phyloP scores from a whole-genome alignment of 2,113 vertebrate genomes.

The Poeciliopsis retropinna region DNA sequence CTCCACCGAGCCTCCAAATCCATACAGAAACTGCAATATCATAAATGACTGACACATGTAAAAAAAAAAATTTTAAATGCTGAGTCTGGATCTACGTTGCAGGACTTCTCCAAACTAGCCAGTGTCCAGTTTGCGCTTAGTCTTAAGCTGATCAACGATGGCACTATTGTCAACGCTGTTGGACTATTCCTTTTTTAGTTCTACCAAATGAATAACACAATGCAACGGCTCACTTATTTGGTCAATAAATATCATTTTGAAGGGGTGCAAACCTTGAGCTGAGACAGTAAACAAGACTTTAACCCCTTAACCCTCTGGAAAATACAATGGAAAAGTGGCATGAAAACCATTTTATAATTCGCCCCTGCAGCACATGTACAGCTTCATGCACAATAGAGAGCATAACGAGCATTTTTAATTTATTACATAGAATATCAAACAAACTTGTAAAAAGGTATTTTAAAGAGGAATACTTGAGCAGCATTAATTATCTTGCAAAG shows the following conservation, averaged over 20 bases:
- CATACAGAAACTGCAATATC: neutral
- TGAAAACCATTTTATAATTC: no score
- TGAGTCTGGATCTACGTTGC: neutral
- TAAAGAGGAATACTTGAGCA: neutral
- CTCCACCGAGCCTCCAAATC: slow-evolving; percentile 25
- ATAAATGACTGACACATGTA: neutral
- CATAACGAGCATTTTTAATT: neutral
- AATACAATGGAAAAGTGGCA: no score
- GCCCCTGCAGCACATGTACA: neutral
- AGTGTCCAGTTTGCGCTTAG: neutral
- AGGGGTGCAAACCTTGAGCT: no score
- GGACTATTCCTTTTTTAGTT: neutral
- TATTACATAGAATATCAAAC: neutral
- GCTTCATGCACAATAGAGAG: neutral
- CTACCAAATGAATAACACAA: neutral
- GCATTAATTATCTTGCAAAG: no score
- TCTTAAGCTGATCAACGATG: neutral
- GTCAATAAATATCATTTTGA: neutral
- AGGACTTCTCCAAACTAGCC: neutral
- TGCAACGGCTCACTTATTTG: neutral
- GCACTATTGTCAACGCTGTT: neutral
- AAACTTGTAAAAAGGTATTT: neutral
- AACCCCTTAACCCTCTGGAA: neutral
- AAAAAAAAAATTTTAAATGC: no score
- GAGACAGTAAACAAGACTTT: neutral